These are phyloP conservation scores for Periophthalmus modestus DNA, from an alignment of 2,113 vertebrate species.

Conservation along the genomic window DNA sequence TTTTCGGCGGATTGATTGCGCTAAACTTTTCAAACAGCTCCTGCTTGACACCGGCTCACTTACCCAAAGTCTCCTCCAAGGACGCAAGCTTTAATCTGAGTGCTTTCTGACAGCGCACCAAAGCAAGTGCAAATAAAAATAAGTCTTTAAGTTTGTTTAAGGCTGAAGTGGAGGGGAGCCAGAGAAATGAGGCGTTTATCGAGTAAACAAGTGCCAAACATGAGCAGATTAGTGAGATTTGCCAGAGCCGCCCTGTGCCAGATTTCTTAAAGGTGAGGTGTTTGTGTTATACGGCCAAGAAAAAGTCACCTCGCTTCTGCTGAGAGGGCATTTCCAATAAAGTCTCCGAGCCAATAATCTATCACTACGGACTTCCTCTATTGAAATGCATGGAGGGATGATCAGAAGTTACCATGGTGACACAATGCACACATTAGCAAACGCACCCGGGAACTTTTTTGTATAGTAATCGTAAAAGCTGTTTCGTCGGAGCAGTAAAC, in stretches of 20 bases:
- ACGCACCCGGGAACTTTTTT: too few species aligned
- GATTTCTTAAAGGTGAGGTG: conserved; percentile 12
- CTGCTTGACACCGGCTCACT: not conserved
- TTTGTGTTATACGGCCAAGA: conserved; percentile 35
- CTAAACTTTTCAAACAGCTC: not conserved
- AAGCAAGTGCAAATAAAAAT: not conserved
- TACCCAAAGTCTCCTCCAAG: conserved; percentile 1
- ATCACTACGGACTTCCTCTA: conserved; percentile 53
- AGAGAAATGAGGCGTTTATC: conserved; percentile 31
- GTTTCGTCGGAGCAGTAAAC: too few species aligned
- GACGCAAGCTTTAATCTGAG: not conserved
- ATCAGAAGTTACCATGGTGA: too few species aligned
- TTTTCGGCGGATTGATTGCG: conserved; percentile 1
- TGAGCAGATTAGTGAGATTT: conserved; percentile 47
- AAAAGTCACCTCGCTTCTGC: conserved; percentile 48
- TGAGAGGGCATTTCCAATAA: conserved; percentile 39
- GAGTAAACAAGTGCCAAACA: conserved; percentile 27
- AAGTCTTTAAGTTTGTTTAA: conserved; percentile 17
- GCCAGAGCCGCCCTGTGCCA: conserved; percentile 26
- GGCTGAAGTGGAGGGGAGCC: conserved; percentile 23
- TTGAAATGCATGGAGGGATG: conserved; percentile 1
- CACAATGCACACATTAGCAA: too few species aligned
- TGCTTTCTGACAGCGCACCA: not conserved
- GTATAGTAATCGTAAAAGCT: too few species aligned
- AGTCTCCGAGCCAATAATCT: conserved; percentile 43